Conservation (phyloP, 2,888 invertebrate species). For the Lepidochitona cinerea region DNA sequence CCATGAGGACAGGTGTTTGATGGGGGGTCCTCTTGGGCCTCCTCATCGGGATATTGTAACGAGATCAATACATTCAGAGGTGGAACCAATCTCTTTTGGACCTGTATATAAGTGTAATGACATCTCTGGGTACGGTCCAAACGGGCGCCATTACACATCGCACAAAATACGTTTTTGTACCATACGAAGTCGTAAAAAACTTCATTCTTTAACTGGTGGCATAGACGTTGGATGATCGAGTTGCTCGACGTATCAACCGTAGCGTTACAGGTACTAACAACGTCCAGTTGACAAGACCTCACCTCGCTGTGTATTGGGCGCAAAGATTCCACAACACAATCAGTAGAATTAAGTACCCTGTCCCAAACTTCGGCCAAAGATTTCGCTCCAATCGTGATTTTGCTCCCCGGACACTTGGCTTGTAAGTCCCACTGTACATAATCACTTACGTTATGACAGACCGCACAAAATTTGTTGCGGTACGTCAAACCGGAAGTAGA, state of each 20-base stretch:
- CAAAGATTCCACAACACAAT: not conserved
- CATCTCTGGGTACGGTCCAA: not conserved
- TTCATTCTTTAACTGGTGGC: not conserved
- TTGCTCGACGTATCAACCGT: not conserved
- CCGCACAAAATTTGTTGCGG: not conserved
- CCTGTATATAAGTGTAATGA: not conserved
- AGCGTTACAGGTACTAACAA: not conserved
- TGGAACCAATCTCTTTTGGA: not conserved
- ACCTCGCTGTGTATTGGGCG: not conserved
- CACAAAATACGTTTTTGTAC: constrained; percentile 2
- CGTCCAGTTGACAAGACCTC: not conserved
- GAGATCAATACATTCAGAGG: not conserved
- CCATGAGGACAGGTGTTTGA: not conserved
- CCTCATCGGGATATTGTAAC: not conserved
- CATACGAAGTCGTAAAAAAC: not conserved
- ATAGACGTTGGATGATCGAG: not conserved
- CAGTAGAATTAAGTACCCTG: not conserved
- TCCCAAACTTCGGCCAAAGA: not conserved
- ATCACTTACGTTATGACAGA: not conserved
- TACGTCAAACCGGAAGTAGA: not conserved
- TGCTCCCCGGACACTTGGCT: not conserved
- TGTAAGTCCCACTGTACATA: not conserved
- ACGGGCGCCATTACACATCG: not conserved
- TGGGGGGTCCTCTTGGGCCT: not conserved
- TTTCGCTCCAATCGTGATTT: not conserved